Evolutionary conservation across 2,888 invertebrate genomes (phyloP).

Genomic region (Diplolepis rosae): DNA sequence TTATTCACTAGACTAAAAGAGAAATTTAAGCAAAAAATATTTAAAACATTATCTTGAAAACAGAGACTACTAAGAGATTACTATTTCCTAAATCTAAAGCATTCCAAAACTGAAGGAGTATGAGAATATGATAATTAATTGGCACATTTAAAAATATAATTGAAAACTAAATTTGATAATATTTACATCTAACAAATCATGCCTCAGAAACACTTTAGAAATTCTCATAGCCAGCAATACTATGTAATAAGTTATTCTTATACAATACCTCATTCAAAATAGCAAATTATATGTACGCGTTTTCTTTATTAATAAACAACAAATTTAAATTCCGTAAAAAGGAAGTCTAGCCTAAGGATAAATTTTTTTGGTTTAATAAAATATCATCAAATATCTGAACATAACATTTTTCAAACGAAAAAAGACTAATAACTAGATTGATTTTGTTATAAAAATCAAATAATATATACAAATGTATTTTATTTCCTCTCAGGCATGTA

Average conservation of each 20-base stretch:
- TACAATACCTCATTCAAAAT: too few species aligned
- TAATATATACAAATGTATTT: background rate
- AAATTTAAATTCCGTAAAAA: background rate
- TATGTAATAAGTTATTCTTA: too few species aligned
- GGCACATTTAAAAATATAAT: conserved; percentile 2
- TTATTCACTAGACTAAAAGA: too few species aligned
- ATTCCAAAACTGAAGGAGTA: background rate
- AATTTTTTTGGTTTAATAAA: background rate
- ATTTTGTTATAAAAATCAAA: background rate
- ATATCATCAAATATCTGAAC: background rate
- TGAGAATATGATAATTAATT: background rate
- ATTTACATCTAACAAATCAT: conserved; percentile 18
- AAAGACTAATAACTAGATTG: background rate
- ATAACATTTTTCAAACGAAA: too few species aligned
- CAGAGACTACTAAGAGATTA: background rate
- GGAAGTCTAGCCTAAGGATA: background rate
- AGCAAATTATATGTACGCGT: too few species aligned
- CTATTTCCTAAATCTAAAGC: conserved; percentile 20
- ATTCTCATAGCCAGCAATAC: background rate
- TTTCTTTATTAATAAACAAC: too few species aligned
- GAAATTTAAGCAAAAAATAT: background rate
- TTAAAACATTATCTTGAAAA: background rate
- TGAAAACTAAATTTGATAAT: conserved; percentile 2
- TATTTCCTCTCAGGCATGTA: conserved; percentile 5
- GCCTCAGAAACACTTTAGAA: background rate